Conservation (phyloP, 2,888 invertebrate genomes). For the Mycalesis mineus region DNA sequence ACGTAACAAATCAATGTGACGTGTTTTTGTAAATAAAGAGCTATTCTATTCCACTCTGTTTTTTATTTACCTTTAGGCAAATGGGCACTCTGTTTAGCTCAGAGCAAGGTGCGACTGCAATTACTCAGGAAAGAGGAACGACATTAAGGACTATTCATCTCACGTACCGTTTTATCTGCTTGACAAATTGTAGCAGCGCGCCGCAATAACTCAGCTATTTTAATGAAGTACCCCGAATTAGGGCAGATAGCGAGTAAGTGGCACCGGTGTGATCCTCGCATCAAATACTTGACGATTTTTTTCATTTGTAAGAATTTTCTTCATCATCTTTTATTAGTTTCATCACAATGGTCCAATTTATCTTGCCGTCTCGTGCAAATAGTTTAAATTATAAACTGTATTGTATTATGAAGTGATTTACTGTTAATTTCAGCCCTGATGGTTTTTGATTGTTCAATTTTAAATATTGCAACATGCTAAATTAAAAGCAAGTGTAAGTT, state of each 20-base stretch:
- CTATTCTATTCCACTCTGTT: neutral
- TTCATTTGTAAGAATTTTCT: no score
- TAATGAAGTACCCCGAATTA: slow-evolving; percentile 36
- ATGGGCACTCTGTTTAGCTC: slow-evolving; percentile 3
- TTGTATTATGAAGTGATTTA: no score
- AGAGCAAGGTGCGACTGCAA: slow-evolving; percentile 40
- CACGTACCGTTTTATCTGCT: slow-evolving; percentile 68
- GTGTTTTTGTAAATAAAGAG: no score
- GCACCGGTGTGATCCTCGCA: neutral
- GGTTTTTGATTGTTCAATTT: no score
- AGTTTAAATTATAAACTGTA: no score
- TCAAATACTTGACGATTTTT: neutral
- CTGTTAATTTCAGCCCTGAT: no score
- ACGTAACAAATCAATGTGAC: no score
- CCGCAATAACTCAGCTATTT: slow-evolving; percentile 52
- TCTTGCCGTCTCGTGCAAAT: no score
- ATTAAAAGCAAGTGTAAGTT: no score
- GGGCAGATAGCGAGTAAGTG: slow-evolving; percentile 14
- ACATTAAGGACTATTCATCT: slow-evolving; percentile 63
- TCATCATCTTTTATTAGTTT: no score
- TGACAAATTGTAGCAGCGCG: slow-evolving; percentile 67
- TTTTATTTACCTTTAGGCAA: neutral
- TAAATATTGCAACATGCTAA: no score
- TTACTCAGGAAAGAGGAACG: slow-evolving; percentile 68
- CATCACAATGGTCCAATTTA: no score